Percentiles rank a stretch among this genome's conserved stretches.
Evolutionary conservation across 2,888 invertebrate genomes (phyloP).

Genomic region (Choristoneura rosaceana): DNA sequence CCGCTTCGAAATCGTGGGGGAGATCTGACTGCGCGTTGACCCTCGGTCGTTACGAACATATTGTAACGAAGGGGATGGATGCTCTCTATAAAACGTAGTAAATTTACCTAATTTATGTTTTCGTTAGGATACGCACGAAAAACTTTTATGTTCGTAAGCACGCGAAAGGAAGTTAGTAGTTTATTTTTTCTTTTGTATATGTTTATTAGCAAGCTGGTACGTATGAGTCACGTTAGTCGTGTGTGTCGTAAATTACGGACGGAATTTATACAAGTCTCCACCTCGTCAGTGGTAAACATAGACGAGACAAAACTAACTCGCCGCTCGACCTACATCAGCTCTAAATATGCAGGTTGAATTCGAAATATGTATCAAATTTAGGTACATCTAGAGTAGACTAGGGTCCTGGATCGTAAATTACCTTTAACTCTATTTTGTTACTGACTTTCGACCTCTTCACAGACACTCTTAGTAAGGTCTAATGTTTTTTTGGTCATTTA

Average conservation of each 20-base stretch:
- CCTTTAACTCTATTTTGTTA: neutral
- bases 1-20: slow-evolving; percentile 71
- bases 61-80: slow-evolving; percentile 84
- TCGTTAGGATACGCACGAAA: slow-evolving; percentile 81
- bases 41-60: slow-evolving; percentile 81
- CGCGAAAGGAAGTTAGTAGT: slow-evolving; percentile 81
- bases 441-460: no score
- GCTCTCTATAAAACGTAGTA: slow-evolving; percentile 76
- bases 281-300: slow-evolving; percentile 56
- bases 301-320: slow-evolving; percentile 18
- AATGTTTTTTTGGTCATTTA: no score
- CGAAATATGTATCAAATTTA: neutral
- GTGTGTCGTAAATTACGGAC: slow-evolving; percentile 66
- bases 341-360: neutral
- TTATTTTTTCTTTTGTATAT: slow-evolving; percentile 69
- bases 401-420: neutral
- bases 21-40: slow-evolving; percentile 76
- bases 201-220: slow-evolving; percentile 75
- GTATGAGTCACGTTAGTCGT: slow-evolving; percentile 70
- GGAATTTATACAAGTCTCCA: slow-evolving; percentile 67
- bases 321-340: neutral
- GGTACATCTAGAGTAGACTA: neutral
- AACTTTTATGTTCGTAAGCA: slow-evolving; percentile 81
- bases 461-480: no score
- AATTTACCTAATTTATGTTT: slow-evolving; percentile 84